These are phyloP conservation scores for Amblyopsis rosae DNA, from an alignment of 2,113 vertebrate genomes.

Conservation along the genomic window DNA sequence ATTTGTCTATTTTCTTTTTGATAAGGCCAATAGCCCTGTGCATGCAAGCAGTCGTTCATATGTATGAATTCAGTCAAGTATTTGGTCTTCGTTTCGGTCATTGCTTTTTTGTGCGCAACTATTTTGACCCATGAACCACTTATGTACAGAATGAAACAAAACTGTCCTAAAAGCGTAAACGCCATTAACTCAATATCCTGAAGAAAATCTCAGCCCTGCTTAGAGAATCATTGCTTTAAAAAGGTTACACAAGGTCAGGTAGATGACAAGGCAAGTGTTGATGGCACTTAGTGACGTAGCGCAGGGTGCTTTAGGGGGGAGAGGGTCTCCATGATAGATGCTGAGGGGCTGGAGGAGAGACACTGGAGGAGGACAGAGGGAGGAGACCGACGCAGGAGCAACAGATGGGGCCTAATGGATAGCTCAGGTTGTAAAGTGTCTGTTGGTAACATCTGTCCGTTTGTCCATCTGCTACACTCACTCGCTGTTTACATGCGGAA, in stretches of 20 bases:
- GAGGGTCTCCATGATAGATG: conserved; percentile 50
- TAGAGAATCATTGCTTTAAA: not conserved
- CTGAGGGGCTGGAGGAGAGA: conserved; percentile 58
- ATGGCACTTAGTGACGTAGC: conserved; percentile 24
- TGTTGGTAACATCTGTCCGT: conserved; percentile 79
- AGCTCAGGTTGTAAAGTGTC: conserved; percentile 80
- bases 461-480: conserved; percentile 76
- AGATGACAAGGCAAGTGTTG: conserved; percentile 22
- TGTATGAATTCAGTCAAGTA: not conserved
- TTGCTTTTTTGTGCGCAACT: not conserved
- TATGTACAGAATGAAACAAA: too few species aligned
- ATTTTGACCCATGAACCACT: too few species aligned
- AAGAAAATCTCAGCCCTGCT: not conserved
- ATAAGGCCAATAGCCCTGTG: too few species aligned
- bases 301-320: conserved; percentile 17
- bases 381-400: conserved; percentile 63
- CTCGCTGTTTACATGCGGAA: conserved; percentile 40
- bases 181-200: too few species aligned
- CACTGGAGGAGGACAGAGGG: conserved; percentile 63
- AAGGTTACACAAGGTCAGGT: conserved; percentile 38
- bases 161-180: too few species aligned
- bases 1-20: too few species aligned
- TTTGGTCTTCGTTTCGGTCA: conserved; percentile 2
- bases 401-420: conserved; percentile 76
- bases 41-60: too few species aligned